A percentile compares a stretch with the other conserved stretches of the same genome.
These are phyloP conservation scores for Agrochola macilenta DNA, from an alignment of 2,888 invertebrate genomes.

Conservation along the genomic window DNA sequence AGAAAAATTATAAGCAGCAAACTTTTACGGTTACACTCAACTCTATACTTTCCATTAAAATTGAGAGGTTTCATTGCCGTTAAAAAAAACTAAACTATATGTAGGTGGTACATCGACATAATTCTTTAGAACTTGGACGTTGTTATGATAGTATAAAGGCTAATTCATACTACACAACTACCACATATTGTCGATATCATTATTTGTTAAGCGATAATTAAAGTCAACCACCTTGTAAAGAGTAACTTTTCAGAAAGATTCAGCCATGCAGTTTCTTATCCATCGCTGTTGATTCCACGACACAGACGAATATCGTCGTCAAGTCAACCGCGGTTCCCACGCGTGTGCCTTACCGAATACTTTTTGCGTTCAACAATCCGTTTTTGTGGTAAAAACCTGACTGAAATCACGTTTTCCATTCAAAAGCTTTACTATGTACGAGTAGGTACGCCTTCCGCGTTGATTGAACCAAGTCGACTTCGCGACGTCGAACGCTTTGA, in stretches of 20 bases:
- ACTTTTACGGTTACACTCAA: background rate
- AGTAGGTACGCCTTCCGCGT: slow-evolving; percentile 69
- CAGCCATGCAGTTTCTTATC: slow-evolving; percentile 57
- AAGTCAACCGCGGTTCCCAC: slow-evolving; percentile 82
- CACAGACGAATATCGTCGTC: slow-evolving; percentile 65
- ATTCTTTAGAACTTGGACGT: background rate
- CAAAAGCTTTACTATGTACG: slow-evolving; percentile 73
- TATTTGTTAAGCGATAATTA: background rate
- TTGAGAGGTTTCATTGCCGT: background rate
- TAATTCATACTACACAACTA: background rate
- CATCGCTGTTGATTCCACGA: slow-evolving; percentile 64
- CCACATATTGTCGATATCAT: no score
- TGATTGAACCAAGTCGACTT: slow-evolving; percentile 61
- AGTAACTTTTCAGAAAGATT: background rate
- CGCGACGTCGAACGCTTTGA: slow-evolving; percentile 30
- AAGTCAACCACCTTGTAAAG: background rate
- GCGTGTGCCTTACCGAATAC: slow-evolving; percentile 88
- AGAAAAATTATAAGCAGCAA: background rate
- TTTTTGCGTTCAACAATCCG: slow-evolving; percentile 83
- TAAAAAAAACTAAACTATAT: background rate
- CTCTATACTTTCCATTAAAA: background rate
- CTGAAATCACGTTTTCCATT: slow-evolving; percentile 88
- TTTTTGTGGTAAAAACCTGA: slow-evolving; percentile 85
- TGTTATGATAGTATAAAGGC: background rate
- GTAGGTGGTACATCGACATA: no score